These are phyloP conservation scores for Parapristionchus giblindavisi DNA, from an alignment of 2,888 invertebrate genomes.

Conservation along the genomic window DNA sequence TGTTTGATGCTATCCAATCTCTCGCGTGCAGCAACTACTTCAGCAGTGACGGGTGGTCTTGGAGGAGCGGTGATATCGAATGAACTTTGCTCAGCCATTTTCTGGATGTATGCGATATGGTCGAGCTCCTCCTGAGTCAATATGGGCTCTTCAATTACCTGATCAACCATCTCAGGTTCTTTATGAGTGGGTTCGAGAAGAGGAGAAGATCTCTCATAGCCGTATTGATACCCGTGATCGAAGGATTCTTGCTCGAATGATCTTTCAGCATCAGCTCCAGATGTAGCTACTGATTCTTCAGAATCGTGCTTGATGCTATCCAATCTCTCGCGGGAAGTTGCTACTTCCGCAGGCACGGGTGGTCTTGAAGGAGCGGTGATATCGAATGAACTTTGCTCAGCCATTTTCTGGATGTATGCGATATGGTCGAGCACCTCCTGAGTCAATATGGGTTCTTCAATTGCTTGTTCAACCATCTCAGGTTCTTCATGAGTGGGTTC, in stretches of 20 bases:
- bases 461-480: background rate
- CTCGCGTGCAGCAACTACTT: too few species aligned
- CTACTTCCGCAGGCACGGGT: background rate
- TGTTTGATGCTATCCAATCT: too few species aligned
- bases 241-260: constrained; percentile 33
- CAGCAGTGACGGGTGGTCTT: too few species aligned
- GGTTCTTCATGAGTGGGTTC: background rate
- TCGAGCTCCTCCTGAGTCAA: too few species aligned
- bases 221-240: background rate
- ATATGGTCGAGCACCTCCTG: constrained; percentile 48
- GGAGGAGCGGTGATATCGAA: too few species aligned
- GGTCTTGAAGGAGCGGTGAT: background rate
- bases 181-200: too few species aligned
- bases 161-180: too few species aligned
- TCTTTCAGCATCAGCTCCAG: constrained; percentile 28
- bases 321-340: too few species aligned
- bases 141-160: too few species aligned
- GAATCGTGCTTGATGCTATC: background rate
- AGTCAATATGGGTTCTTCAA: constrained; percentile 34
- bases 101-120: too few species aligned
- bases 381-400: constrained; percentile 47
- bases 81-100: too few species aligned
- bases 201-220: too few species aligned
- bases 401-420: constrained; percentile 43
- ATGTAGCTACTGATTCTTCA: constrained; percentile 14